A percentile compares a stretch with the other conserved stretches of the same genome.
These are phyloP conservation scores for Adela reaumurella DNA, from an alignment of 2,888 invertebrate species.

Conservation along the genomic window DNA sequence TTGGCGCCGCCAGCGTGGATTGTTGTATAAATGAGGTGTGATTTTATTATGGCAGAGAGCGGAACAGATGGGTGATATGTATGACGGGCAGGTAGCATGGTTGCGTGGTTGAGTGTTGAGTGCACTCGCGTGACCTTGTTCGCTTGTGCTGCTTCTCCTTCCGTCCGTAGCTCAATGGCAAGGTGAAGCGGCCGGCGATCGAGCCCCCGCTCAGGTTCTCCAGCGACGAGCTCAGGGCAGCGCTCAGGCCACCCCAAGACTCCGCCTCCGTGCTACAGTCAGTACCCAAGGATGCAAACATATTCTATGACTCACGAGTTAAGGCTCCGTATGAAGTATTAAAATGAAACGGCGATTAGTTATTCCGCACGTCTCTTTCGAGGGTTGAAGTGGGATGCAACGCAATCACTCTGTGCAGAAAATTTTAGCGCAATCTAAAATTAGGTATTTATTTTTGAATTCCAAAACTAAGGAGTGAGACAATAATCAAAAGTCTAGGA, in stretches of 20 bases:
- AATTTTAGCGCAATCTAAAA: too few relatives aligned
- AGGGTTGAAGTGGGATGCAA: too few relatives aligned
- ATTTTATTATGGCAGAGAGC: slow-evolving; percentile 28
- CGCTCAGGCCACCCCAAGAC: slow-evolving; percentile 28
- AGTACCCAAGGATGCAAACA: slow-evolving; percentile 1
- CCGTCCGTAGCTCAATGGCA: slow-evolving; percentile 75
- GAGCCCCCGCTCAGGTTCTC: slow-evolving; percentile 59
- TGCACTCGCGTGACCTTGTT: slow-evolving; percentile 67
- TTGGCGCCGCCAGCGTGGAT: too few relatives aligned
- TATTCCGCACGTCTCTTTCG: too few relatives aligned
- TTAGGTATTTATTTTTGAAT: too few relatives aligned
- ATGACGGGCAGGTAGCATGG: neutral
- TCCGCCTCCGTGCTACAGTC: slow-evolving; percentile 20
- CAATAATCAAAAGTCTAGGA: too few relatives aligned
- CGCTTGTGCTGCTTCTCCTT: slow-evolving; percentile 75
- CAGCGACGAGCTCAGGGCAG: slow-evolving; percentile 58
- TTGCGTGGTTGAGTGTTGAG: too few relatives aligned
- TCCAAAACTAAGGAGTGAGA: too few relatives aligned
- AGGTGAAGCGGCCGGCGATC: slow-evolving; percentile 59
- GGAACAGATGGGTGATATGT: slow-evolving; percentile 19
- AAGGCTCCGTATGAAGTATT: too few relatives aligned
- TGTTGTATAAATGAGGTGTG: neutral
- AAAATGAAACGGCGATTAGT: too few relatives aligned
- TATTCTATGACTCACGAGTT: too few relatives aligned
- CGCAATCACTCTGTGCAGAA: too few relatives aligned